phyloP scores from a whole-genome alignment of 2,797 vertebrate genomes.

The Luscinia luscinia region DNA sequence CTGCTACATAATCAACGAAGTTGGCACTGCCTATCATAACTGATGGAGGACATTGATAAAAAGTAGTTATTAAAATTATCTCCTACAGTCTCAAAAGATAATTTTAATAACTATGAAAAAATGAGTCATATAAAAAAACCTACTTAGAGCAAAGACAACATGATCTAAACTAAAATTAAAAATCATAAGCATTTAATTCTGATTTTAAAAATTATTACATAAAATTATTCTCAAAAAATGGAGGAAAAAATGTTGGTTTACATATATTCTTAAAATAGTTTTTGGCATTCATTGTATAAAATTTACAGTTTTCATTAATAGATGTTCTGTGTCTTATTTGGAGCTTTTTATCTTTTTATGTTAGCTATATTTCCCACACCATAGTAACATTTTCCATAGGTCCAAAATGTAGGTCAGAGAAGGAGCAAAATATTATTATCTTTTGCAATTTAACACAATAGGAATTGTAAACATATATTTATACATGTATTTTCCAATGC shows the following conservation, averaged over 20 bases:
- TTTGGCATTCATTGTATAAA: neutral
- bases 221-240: neutral
- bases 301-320: neutral
- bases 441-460: neutral
- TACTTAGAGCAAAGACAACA: neutral
- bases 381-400: neutral
- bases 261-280: neutral
- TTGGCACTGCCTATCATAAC: neutral
- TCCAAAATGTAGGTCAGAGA: neutral
- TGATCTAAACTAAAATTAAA: neutral
- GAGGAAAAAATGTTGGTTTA: accelerated
- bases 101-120: neutral
- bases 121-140: neutral
- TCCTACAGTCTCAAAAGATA: neutral
- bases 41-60: neutral
- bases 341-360: neutral
- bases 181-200: neutral
- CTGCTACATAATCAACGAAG: neutral
- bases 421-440: neutral
- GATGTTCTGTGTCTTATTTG: neutral
- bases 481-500: neutral
- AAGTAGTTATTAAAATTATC: neutral
- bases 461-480: neutral
- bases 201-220: neutral
- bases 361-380: neutral